Evolutionary conservation across 2,888 invertebrate species (phyloP).

Genomic region (Dyspetes luteomarginatus): DNA sequence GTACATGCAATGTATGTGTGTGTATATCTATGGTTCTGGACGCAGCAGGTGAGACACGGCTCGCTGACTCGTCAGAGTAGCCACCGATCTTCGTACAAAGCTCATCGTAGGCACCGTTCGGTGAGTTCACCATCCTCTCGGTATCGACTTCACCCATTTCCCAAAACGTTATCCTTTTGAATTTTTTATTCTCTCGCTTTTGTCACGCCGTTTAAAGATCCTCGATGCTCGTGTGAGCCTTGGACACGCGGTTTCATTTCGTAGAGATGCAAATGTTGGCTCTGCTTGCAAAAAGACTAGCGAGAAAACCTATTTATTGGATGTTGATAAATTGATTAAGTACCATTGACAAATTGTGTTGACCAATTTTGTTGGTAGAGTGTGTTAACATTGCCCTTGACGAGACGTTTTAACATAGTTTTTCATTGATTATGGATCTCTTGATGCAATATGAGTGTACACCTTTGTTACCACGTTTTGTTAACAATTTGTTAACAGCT

Average conservation of each 20-base stretch:
- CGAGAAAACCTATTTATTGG: no score
- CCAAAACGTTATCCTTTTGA: not conserved
- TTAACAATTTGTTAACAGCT: no score
- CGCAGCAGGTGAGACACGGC: constrained; percentile 89
- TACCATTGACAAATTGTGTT: not conserved
- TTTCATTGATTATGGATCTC: not conserved
- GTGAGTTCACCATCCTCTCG: constrained; percentile 84
- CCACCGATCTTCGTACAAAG: constrained; percentile 87
- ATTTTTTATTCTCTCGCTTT: not conserved
- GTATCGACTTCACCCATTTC: constrained; percentile 45
- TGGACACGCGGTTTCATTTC: no score
- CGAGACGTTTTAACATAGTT: not conserved
- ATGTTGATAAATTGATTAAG: no score
- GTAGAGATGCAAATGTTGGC: no score
- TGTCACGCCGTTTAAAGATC: no score
- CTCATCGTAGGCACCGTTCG: constrained; percentile 89
- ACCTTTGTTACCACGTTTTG: no score
- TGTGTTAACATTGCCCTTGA: no score
- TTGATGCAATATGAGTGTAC: no score
- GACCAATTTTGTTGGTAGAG: no score
- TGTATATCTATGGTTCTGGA: constrained; percentile 82
- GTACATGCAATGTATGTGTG: constrained; percentile 56
- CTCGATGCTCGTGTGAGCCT: no score
- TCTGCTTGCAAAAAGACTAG: no score
- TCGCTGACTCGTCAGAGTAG: constrained; percentile 87